These are phyloP conservation scores for Drosophila arizonae DNA, from an alignment of 1,140 invertebrate species.

Conservation along the genomic window DNA sequence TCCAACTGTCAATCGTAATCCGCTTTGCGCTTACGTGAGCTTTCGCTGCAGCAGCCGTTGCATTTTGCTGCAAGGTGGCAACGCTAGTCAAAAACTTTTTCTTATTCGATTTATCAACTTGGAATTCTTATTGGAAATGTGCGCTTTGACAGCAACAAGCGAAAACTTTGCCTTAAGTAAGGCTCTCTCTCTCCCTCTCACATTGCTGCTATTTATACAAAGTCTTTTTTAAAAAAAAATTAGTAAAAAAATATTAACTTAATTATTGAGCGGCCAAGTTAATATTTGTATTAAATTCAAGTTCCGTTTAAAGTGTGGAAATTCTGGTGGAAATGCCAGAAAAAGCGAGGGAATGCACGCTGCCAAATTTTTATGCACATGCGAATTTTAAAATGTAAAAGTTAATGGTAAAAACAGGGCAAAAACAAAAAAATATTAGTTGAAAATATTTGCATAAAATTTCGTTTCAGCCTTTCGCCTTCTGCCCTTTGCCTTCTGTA, in stretches of 20 bases:
- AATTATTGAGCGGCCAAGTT: neutral
- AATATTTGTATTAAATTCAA: neutral
- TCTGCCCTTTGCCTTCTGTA: neutral
- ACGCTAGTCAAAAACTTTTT: neutral
- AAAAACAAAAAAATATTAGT: constrained; percentile 36
- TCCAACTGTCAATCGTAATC: neutral
- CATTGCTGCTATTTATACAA: neutral
- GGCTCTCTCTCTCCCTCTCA: neutral
- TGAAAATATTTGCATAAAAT: constrained; percentile 55
- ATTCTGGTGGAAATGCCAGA: constrained; percentile 14
- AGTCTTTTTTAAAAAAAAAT: too few species aligned
- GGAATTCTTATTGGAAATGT: neutral
- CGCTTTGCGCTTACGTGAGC: too few species aligned
- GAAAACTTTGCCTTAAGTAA: neutral
- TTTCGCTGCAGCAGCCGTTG: neutral
- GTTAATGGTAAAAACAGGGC: constrained; percentile 9
- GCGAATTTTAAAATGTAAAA: constrained; percentile 18
- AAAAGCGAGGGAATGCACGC: neutral
- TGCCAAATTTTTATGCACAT: constrained; percentile 24
- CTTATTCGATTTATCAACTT: neutral
- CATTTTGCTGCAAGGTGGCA: constrained; percentile 1
- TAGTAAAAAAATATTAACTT: too few species aligned
- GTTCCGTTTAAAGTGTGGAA: neutral
- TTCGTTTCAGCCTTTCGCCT: constrained; percentile 19
- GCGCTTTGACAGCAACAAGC: neutral